These are phyloP conservation scores for Scatophagus argus DNA, from an alignment of 2,113 vertebrate species.

Conservation along the genomic window DNA sequence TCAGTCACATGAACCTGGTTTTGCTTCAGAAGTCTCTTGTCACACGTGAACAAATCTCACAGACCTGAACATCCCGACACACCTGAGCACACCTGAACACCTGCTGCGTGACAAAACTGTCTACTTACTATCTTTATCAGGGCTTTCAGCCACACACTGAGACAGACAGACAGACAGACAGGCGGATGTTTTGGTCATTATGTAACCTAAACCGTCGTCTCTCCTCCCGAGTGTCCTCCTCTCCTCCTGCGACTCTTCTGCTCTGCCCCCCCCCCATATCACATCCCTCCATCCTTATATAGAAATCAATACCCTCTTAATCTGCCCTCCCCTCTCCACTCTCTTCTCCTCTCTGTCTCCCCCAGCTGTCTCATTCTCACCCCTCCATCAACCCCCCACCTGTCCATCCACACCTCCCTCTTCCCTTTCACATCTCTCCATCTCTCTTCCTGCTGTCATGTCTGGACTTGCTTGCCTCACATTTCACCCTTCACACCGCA, in stretches of 20 bases:
- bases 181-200: slow-evolving; percentile 51
- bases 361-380: slow-evolving; percentile 64
- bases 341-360: background rate
- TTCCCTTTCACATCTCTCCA: slow-evolving; percentile 28
- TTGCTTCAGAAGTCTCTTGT: no score
- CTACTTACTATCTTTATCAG: no score
- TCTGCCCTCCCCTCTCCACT: slow-evolving; percentile 62
- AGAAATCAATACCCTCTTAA: slow-evolving; percentile 85
- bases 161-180: slow-evolving; percentile 18
- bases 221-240: slow-evolving; percentile 34
- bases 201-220: slow-evolving; percentile 65
- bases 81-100: background rate
- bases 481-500: slow-evolving; percentile 50
- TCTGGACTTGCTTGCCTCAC: slow-evolving; percentile 74
- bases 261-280: slow-evolving; percentile 64
- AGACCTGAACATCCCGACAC: no score
- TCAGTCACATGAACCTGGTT: no score
- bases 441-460: slow-evolving; percentile 60
- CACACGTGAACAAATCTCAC: no score
- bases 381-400: slow-evolving; percentile 31
- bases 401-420: slow-evolving; percentile 29
- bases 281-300: slow-evolving; percentile 84
- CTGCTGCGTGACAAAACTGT: no score
- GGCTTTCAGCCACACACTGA: no score
- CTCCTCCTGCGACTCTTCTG: background rate